A percentile compares a stretch with the other conserved stretches of the same genome.
Conservation (phyloP, 2,888 invertebrate genomes). For the Hemistola chrysoprasaria region DNA sequence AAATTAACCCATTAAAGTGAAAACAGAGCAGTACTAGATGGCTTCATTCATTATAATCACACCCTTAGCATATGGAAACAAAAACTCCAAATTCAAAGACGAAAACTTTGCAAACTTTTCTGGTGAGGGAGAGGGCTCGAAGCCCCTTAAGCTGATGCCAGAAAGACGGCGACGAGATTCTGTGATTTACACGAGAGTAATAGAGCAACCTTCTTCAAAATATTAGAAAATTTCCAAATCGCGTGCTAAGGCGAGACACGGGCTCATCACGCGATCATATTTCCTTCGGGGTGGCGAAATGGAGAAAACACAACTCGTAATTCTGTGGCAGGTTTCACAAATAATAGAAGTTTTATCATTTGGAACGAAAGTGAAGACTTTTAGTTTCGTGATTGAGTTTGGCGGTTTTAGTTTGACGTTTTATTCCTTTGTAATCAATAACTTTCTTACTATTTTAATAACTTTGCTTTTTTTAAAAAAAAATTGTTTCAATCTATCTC, state of each 20-base stretch:
- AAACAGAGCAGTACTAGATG: too few relatives aligned
- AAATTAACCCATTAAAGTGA: too few relatives aligned
- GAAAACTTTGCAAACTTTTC: slow-evolving; percentile 13
- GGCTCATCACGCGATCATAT: slow-evolving; percentile 61
- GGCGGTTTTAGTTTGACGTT: too few relatives aligned
- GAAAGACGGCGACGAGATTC: slow-evolving; percentile 33
- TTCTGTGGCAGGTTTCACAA: slow-evolving; percentile 27
- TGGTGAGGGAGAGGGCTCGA: slow-evolving; percentile 9
- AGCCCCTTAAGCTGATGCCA: slow-evolving; percentile 13
- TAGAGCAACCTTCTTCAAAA: slow-evolving; percentile 54
- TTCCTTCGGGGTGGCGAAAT: slow-evolving; percentile 48
- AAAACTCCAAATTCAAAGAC: slow-evolving; percentile 3
- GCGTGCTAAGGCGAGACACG: slow-evolving; percentile 63
- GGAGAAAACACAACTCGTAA: slow-evolving; percentile 58
- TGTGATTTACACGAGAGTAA: slow-evolving; percentile 55
- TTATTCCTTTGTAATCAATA: neutral
- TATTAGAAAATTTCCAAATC: slow-evolving; percentile 71
- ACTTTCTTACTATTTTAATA: too few relatives aligned
- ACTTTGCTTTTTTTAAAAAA: too few relatives aligned
- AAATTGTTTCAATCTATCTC: too few relatives aligned
- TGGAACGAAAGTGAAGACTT: slow-evolving; percentile 11
- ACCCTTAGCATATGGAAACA: neutral
- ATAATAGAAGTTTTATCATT: slow-evolving; percentile 12
- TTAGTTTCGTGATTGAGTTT: slow-evolving; percentile 11
- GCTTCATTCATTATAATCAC: too few relatives aligned